phyloP scores from a whole-genome alignment of 2,797 vertebrate species.

The Schizothorax lantsangensis region DNA sequence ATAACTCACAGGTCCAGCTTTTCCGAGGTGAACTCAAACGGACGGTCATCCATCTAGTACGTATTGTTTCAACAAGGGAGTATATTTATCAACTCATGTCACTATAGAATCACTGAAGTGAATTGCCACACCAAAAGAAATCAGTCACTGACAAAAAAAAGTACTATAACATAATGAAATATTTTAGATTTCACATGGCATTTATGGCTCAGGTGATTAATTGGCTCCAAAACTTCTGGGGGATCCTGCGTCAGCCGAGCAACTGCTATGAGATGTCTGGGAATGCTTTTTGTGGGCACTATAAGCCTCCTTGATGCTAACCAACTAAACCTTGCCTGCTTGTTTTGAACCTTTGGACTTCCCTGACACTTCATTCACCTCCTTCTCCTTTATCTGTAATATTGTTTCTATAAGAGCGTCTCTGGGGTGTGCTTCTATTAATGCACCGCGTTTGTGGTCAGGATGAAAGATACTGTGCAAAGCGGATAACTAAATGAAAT shows the following conservation, averaged over 20 bases:
- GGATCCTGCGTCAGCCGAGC: not conserved
- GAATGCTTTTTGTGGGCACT: not conserved
- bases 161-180: not conserved
- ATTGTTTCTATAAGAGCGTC: not conserved
- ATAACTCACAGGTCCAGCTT: not conserved
- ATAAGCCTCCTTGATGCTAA: not conserved
- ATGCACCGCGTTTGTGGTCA: not conserved
- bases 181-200: not conserved
- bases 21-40: not conserved
- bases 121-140: constrained; percentile 7
- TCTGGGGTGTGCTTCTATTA: not conserved
- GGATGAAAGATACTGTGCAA: constrained; percentile 10
- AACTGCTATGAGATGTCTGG: not conserved
- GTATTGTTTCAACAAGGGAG: not conserved
- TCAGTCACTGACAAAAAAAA: constrained; percentile 13
- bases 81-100: constrained; percentile 19
- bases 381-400: not conserved
- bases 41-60: constrained; percentile 19
- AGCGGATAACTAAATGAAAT: constrained; percentile 5
- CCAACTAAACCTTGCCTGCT: not conserved
- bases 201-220: not conserved
- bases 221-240: not conserved
- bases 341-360: not conserved
- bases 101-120: constrained; percentile 16
- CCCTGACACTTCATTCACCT: not conserved